Evolutionary conservation across 1,140 invertebrate genomes (phyloP), one percentile per base, ranked within the genome.

Genomic region (Zaprionus vittiger): DNA sequence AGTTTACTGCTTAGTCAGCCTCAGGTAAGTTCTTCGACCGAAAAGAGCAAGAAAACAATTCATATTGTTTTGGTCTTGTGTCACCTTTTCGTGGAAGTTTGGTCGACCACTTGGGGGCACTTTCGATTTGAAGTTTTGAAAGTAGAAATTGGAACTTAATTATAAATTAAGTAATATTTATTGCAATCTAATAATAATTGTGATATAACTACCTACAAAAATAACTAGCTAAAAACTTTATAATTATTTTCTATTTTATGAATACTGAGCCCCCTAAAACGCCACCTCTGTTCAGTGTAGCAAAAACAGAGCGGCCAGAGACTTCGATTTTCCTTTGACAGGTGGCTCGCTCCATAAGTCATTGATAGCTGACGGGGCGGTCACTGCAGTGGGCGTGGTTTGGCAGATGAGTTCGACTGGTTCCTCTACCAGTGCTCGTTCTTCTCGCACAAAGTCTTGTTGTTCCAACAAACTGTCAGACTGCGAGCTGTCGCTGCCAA

Each of bases 271-370:
- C 22, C 15, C 9, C 5, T 24, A 0, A 14, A 4, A 0, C 20
- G 14, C 9, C 34, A 52, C 52, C 63, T 2, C 63, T 67, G 64
- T 15, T 41, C 7, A 31, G n/a, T 15, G 66, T 1, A 41, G 52
- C 15, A 41, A 17, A 14, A 38, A 31, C n/a, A 20, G 34, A 1
- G 20, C 14, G 20, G 62, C 5, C 28, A 64, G 34, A 37, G 61
- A 24, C 15, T 56, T 66, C n/a, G 63, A 41, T 56, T 55, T 52
- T 6, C 34, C 22, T 54, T 67, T 67, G 55, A 57, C 55, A 67
- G 64, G 54, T 67, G 38, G 64, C 24, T 57, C 38, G 64, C 54
- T 31, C 64, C 64, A 59, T 67, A 67, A 67, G 26, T 67, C 64
- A 59, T 67, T 57, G 54, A 59, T 24, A 31, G 47, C 55, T 59